phyloP scores from a whole-genome alignment of 2,888 invertebrate genomes.

The Papilio demoleus region DNA sequence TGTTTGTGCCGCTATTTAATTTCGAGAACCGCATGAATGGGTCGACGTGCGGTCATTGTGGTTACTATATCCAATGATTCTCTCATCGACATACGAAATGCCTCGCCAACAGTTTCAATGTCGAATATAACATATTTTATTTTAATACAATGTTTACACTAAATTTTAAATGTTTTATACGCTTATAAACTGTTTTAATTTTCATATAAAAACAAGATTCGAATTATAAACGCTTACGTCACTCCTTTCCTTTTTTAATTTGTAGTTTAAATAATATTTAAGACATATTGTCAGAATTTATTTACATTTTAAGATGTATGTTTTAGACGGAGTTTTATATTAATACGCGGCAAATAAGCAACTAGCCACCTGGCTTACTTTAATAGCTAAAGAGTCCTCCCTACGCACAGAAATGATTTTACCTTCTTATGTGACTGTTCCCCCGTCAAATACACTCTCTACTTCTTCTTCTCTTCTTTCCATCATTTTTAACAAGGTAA shows the following conservation, averaged over 20 bases:
- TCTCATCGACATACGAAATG: slow-evolving; percentile 11
- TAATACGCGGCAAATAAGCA: no score
- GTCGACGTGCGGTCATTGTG: slow-evolving; percentile 20
- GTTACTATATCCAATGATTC: slow-evolving; percentile 30
- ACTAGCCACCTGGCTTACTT: no score
- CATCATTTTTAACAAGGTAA: no score
- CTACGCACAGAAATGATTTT: no score
- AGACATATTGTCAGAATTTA: no score
- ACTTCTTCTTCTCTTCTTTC: no score
- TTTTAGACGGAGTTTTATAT: no score
- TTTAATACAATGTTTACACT: background rate
- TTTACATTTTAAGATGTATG: no score
- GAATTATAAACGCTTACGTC: background rate
- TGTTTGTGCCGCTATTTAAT: slow-evolving; percentile 24
- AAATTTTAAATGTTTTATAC: background rate
- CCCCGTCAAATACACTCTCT: no score
- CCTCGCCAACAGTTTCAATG: background rate
- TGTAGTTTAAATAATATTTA: background rate
- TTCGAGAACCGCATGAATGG: slow-evolving; percentile 36
- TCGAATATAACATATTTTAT: slow-evolving; percentile 11
- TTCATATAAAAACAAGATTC: background rate
- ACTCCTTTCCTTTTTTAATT: background rate
- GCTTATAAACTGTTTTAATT: slow-evolving; percentile 1
- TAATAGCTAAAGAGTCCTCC: no score
- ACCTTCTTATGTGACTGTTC: no score